Percentiles rank a stretch among this genome's conserved stretches.
Evolutionary conservation across 2,888 invertebrate genomes (phyloP).

Genomic region (Drosophila demipolita): DNA sequence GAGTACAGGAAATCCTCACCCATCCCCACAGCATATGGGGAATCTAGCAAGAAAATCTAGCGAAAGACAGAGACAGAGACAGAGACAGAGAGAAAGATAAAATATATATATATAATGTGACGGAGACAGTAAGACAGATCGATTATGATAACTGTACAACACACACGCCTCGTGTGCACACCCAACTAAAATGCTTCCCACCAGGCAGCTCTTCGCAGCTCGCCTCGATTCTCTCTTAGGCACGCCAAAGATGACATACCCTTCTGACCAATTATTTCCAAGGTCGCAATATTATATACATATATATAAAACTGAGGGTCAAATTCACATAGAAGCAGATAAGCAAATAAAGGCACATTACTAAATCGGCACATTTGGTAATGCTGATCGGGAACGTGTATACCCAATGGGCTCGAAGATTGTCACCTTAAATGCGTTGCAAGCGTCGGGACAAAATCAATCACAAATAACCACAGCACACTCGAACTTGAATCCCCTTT

Average conservation of each 20-base stretch:
- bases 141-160: slow-evolving; percentile 12
- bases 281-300: background rate
- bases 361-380: background rate
- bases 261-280: background rate
- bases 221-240: background rate
- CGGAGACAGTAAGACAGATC: background rate
- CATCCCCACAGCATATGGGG: slow-evolving; percentile 10
- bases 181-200: slow-evolving; percentile 16
- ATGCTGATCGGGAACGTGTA: background rate
- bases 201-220: background rate
- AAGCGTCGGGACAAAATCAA: background rate
- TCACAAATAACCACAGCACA: too few relatives aligned
- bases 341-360: background rate
- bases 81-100: background rate
- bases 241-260: background rate
- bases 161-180: slow-evolving; percentile 4
- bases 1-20: slow-evolving; percentile 54
- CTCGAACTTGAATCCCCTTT: background rate
- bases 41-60: background rate
- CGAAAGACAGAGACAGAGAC: background rate
- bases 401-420: background rate
- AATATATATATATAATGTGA: background rate
- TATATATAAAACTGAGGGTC: too few relatives aligned
- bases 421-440: background rate
- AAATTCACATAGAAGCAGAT: too few relatives aligned